Evolutionary conservation across 2,113 vertebrate species (phyloP), one percentile per base, ranked within the genome.

Genomic region (Planiliza haematocheilus): DNA sequence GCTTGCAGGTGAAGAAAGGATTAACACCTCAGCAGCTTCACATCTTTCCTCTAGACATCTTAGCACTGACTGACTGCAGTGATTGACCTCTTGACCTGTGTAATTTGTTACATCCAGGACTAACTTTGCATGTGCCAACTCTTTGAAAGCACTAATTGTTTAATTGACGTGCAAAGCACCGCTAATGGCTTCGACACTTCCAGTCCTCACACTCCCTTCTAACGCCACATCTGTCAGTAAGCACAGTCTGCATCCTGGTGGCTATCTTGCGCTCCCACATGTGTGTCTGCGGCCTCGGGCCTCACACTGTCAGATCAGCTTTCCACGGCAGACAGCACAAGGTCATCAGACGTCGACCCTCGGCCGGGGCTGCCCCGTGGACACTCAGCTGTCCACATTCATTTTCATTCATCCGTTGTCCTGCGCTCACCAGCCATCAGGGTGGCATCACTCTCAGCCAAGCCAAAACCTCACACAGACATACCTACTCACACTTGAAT

Each of bases 281-380:
- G 77, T 75, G 70, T 65, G 80, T 78, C 57, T 17, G 24, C 2
- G 8, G 81, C 91, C 81, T 45, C 7, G 1, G 74, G 91, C 81
- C 55, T 50, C 17, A 1, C 17, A 60, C 89, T 92, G 92, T 93
- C 91, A 92, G 87, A 92, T 91, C 83, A 65, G 61, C 74, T 91
- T 87, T 90, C 76, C 70, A 81, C 76, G 45, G 81, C 82, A 88
- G 87, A 88, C 81, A 86, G 79, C 83, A 86, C 92, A 92, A 92
- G 91, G 92, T 92, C 85, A 92, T 89, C 73, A 78, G 85, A 88
- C 3, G 69, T 50, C 12, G 70, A 89, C 79, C 81, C 80, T 64
- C 8, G 37, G 48, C 73, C 55, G 20, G 69, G 87, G 79, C 77
- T 76, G 36, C 84, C 87, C 90, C 12, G n/a, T 41, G 14, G 89